A percentile compares a stretch with the other conserved stretches of the same genome.
These are phyloP conservation scores for Glaucopsyche alexis DNA, from an alignment of 2,888 invertebrate genomes.

Conservation along the genomic window DNA sequence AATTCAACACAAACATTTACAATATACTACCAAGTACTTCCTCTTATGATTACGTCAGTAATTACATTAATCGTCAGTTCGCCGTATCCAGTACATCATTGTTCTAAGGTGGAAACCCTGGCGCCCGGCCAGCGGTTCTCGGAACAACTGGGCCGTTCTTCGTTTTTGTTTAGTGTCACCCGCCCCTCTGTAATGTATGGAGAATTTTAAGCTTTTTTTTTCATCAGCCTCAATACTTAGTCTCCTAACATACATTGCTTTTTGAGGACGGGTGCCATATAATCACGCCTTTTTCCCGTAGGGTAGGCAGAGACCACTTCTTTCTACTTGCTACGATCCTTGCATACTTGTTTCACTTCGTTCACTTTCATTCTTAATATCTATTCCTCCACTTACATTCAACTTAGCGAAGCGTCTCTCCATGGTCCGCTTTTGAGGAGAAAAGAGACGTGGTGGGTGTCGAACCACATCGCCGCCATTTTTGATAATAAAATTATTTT, in stretches of 20 bases:
- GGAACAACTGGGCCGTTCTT: slow-evolving; percentile 36
- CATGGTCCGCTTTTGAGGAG: too few relatives aligned
- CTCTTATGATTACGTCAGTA: slow-evolving; percentile 6
- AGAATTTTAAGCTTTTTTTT: slow-evolving; percentile 9
- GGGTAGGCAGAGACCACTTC: too few relatives aligned
- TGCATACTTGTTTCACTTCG: too few relatives aligned
- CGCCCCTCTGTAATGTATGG: background rate
- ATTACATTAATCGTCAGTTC: slow-evolving; percentile 26
- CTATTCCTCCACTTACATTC: too few relatives aligned
- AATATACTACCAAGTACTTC: background rate
- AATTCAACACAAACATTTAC: background rate
- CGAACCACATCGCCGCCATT: too few relatives aligned
- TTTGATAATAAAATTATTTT: too few relatives aligned
- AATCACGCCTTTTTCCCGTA: too few relatives aligned
- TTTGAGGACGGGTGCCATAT: background rate
- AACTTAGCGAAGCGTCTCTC: too few relatives aligned
- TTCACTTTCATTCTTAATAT: too few relatives aligned
- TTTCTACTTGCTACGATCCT: too few relatives aligned
- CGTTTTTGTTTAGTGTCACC: slow-evolving; percentile 40
- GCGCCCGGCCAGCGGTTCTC: slow-evolving; percentile 50
- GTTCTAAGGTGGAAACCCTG: slow-evolving; percentile 28
- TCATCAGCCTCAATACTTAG: background rate
- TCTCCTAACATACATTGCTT: background rate
- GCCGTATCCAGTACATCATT: slow-evolving; percentile 26
- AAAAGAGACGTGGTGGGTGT: too few relatives aligned